A percentile compares a stretch with the other conserved stretches of the same genome.
These are phyloP conservation scores for Cheilinus undulatus DNA, from an alignment of 2,113 vertebrate genomes.

Conservation along the genomic window DNA sequence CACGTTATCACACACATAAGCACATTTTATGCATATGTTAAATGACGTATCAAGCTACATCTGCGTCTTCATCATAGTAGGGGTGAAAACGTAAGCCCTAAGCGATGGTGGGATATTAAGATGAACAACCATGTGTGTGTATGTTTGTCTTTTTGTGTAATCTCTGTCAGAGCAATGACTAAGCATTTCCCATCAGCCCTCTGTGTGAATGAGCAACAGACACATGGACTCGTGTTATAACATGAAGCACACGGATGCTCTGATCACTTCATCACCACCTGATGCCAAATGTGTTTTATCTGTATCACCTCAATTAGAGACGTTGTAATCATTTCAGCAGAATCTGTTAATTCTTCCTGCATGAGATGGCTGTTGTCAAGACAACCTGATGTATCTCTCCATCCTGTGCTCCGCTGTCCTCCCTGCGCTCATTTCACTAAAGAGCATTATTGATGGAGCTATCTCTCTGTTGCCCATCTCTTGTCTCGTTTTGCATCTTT, in stretches of 20 bases:
- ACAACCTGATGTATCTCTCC: conserved; percentile 32
- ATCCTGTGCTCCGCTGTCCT: conserved; percentile 23
- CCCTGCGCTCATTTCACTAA: conserved; percentile 52
- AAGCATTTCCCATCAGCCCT: conserved; percentile 12
- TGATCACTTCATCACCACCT: not conserved
- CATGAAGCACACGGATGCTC: not conserved
- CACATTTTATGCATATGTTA: not conserved
- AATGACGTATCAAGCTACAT: not conserved
- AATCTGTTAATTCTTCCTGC: conserved; percentile 55
- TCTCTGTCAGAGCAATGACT: conserved; percentile 28
- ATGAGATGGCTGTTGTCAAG: conserved; percentile 60
- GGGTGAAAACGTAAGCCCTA: conserved; percentile 2
- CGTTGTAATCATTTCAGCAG: conserved; percentile 33
- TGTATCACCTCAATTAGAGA: conserved; percentile 15
- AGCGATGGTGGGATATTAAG: conserved; percentile 11
- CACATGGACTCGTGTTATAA: not conserved
- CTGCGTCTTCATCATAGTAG: not conserved
- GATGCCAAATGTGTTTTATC: not conserved
- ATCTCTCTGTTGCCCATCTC: conserved; percentile 11
- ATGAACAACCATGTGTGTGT: not conserved
- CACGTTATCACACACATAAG: not conserved
- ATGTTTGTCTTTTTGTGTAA: not conserved
- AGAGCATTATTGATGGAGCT: conserved; percentile 53
- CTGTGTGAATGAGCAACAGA: conserved; percentile 1
- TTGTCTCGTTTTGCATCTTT: conserved; percentile 38